phyloP scores from a whole-genome alignment of 2,797 vertebrate genomes.

The Melanotaenia nigrans region DNA sequence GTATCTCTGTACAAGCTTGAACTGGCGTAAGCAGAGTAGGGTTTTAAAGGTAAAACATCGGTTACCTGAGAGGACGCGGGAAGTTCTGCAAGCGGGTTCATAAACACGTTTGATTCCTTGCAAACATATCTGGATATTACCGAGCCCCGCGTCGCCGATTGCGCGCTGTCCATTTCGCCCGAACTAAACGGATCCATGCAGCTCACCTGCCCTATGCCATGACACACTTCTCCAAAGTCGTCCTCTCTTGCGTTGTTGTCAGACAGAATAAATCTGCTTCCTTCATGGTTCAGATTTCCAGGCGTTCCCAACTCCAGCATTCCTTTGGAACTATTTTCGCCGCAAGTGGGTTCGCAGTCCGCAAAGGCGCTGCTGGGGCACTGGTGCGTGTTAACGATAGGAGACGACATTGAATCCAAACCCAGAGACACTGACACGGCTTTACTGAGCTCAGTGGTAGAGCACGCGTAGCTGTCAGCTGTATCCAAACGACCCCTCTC shows the following conservation, averaged over 20 bases:
- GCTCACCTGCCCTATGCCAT: slow-evolving; percentile 61
- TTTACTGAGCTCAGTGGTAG: slow-evolving; percentile 62
- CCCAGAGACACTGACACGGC: slow-evolving; percentile 77
- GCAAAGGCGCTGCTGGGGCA: slow-evolving; percentile 38
- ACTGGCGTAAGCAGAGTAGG: slow-evolving; percentile 23
- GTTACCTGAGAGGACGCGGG: slow-evolving; percentile 33
- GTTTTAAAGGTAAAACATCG: slow-evolving; percentile 38
- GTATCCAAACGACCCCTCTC: slow-evolving; percentile 30
- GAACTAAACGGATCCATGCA: slow-evolving; percentile 71
- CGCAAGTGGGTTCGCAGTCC: slow-evolving; percentile 35
- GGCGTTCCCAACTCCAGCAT: slow-evolving; percentile 25
- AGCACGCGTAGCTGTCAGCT: slow-evolving; percentile 41
- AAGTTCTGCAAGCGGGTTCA: slow-evolving; percentile 26
- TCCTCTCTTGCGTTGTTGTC: slow-evolving; percentile 3
- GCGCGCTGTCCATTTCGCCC: slow-evolving; percentile 50
- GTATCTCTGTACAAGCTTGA: slow-evolving; percentile 40
- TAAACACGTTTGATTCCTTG: slow-evolving; percentile 63
- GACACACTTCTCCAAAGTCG: slow-evolving; percentile 61
- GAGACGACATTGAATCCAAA: slow-evolving; percentile 60
- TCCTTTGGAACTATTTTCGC: slow-evolving; percentile 18
- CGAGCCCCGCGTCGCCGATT: slow-evolving; percentile 45
- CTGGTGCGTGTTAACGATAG: slow-evolving; percentile 32
- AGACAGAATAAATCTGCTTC: not conserved
- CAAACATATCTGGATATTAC: slow-evolving; percentile 54
- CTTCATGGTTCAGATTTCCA: slow-evolving; percentile 17